phyloP scores from a whole-genome alignment of 2,888 invertebrate species.

The Oligia strigilis region DNA sequence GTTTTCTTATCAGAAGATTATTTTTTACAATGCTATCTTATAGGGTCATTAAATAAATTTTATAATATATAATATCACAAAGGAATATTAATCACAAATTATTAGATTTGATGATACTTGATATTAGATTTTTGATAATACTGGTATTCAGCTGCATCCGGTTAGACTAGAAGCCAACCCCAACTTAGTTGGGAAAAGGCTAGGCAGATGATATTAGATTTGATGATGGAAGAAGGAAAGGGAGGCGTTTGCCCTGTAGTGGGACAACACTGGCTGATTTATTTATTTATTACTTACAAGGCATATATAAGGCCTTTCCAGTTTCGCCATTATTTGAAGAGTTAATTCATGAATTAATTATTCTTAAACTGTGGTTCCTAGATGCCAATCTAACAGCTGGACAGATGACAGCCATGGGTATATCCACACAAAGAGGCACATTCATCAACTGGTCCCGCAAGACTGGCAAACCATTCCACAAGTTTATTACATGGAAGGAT shows the following conservation, averaged over 20 bases:
- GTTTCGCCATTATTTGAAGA: not conserved
- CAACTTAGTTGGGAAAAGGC: too few relatives aligned
- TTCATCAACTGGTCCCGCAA: slow-evolving; percentile 96
- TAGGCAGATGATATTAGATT: too few relatives aligned
- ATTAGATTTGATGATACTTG: too few relatives aligned
- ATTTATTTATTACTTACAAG: not conserved
- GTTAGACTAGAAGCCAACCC: too few relatives aligned
- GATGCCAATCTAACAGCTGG: slow-evolving; percentile 92
- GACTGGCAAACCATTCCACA: slow-evolving; percentile 94
- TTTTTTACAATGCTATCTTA: not conserved
- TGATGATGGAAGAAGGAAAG: too few relatives aligned
- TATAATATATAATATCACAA: not conserved
- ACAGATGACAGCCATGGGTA: slow-evolving; percentile 94
- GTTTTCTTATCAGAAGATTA: not conserved
- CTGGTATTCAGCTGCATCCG: too few relatives aligned
- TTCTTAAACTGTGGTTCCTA: slow-evolving; percentile 77
- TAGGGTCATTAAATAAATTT: not conserved
- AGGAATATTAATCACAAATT: not conserved
- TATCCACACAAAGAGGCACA: slow-evolving; percentile 95
- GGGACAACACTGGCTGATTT: not conserved
- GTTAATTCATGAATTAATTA: not conserved
- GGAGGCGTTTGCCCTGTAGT: too few relatives aligned
- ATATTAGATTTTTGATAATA: too few relatives aligned
- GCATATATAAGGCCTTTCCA: not conserved
- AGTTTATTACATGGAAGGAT: slow-evolving; percentile 98